Evolutionary conservation across 2,113 vertebrate genomes (phyloP), one percentile per base, ranked within the genome.

Genomic region (Labeo rohita): DNA sequence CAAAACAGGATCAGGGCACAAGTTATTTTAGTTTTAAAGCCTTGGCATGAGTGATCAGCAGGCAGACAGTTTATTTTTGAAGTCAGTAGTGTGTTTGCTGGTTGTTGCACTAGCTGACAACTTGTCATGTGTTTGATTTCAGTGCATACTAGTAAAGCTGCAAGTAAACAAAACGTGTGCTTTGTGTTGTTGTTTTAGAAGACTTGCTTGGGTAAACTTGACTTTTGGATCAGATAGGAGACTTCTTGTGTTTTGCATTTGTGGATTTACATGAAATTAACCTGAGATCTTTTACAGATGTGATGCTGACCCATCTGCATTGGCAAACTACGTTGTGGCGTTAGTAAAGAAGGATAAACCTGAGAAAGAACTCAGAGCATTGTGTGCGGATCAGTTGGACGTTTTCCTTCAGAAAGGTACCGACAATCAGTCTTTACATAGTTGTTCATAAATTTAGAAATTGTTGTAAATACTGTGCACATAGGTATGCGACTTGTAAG

Each of bases 271-370:
- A 28, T 84, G 56, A 59, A 72, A 84, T 65, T 6, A 45, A 23
- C 45, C 3, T 78, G 47, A 54, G 66, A 9, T 81, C 49, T 90
- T 86, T 85, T 0, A 3, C 65, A 99, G 98, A 96, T 99, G 98
- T 93, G 98, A 99, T n/a, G 98, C 98, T 74, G 98, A 99, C 90
- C 98, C 98, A 18, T 97, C 97, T 54, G 98, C 98, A 83, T 93
- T 99, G 92, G 98, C 98, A 88, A 99, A 99, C 92, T 99, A 99
- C 90, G 98, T 99, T n/a, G 98, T 99, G 93, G 98, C 98, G 0
- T 93, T 99, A 91, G 98, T 99, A 74, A 99, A 98, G 94, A 99
- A 99, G 83, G 98, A 99, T 93, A 99, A 99, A 94, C 95, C 97
- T 0, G 97, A 99, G 93, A 99, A 98, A 89, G 98, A 99, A 83